Conservation (phyloP, 2,113 vertebrate genomes). For the Junco hyemalis region DNA sequence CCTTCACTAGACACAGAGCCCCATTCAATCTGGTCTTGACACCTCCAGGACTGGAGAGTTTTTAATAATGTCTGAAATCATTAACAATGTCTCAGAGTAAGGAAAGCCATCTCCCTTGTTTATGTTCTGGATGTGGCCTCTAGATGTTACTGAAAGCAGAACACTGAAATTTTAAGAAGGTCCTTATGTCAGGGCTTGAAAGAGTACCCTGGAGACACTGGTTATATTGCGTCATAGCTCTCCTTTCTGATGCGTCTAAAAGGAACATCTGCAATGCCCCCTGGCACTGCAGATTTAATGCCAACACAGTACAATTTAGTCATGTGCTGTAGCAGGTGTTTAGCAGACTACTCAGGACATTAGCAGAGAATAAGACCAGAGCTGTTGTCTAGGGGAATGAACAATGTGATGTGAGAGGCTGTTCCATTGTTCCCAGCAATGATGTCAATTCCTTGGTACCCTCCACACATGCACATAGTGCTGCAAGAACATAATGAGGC, state of each 20-base stretch:
- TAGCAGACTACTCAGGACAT: slow-evolving; percentile 12
- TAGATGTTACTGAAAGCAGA: background rate
- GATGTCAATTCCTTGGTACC: background rate
- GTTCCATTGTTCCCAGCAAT: background rate
- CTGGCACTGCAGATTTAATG: slow-evolving; percentile 15
- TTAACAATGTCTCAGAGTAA: background rate
- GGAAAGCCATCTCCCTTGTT: background rate
- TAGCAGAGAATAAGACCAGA: background rate
- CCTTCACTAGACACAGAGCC: background rate
- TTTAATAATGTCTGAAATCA: background rate
- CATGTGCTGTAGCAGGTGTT: slow-evolving; percentile 9
- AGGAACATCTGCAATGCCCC: slow-evolving; percentile 1
- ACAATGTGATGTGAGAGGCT: background rate
- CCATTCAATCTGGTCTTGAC: background rate
- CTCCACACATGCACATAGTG: background rate
- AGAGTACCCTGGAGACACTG: background rate
- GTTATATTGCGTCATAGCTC: background rate
- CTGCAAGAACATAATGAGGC: background rate
- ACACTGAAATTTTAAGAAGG: background rate
- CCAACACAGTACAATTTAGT: background rate
- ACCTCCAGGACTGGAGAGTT: background rate
- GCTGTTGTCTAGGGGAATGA: slow-evolving; percentile 3
- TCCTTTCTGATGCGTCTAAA: background rate
- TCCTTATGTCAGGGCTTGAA: background rate
- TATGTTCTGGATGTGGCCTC: background rate